A percentile compares a stretch with the other conserved stretches of the same genome.
These are phyloP conservation scores for Sterrhoptilus dennistouni DNA, from an alignment of 2,113 vertebrate species.

Conservation along the genomic window DNA sequence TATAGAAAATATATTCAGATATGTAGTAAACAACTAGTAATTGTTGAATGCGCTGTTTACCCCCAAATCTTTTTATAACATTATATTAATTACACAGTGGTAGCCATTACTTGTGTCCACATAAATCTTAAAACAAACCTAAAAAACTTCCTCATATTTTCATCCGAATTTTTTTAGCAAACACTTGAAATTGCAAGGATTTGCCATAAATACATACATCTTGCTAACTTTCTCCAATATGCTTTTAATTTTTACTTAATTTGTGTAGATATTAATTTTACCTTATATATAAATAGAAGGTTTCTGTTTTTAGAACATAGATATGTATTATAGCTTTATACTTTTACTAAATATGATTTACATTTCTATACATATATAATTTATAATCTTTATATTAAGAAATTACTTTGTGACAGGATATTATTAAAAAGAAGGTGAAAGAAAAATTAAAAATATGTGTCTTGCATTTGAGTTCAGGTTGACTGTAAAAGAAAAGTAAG, in stretches of 20 bases:
- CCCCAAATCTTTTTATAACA: background rate
- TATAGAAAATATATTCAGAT: background rate
- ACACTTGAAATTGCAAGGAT: background rate
- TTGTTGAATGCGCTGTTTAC: background rate
- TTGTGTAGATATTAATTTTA: background rate
- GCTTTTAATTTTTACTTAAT: background rate
- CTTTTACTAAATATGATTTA: background rate
- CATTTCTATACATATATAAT: background rate
- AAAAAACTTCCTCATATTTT: background rate
- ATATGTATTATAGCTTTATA: background rate
- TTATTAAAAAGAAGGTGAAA: background rate
- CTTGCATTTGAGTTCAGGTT: background rate
- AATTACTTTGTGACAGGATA: background rate
- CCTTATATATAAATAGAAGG: background rate
- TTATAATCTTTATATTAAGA: background rate
- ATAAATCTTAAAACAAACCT: background rate
- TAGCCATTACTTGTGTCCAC: background rate
- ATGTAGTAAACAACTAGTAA: background rate
- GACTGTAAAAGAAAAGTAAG: background rate
- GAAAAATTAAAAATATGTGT: background rate
- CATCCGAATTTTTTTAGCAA: background rate
- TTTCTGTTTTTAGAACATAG: background rate
- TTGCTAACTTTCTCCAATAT: background rate
- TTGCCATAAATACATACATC: background rate
- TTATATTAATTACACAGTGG: background rate